Evolutionary conservation across 2,888 invertebrate species (phyloP), one percentile per base, ranked within the genome.

Genomic region (Aelia acuminata): DNA sequence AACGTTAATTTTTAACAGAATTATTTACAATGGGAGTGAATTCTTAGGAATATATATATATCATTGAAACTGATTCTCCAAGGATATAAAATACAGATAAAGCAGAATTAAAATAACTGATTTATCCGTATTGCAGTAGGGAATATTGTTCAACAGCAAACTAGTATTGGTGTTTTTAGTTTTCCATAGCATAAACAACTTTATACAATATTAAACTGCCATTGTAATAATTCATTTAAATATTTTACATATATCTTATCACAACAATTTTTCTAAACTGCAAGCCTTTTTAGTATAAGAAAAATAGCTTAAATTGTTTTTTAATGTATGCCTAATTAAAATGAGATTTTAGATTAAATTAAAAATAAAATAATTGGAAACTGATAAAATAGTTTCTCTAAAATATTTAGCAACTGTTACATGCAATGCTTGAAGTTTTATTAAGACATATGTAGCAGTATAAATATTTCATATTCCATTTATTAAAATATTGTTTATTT

Each of bases 191-290:
- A 53, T 87, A 63, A 63, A 87, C 22, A 87, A 87, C 43, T 63
- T 84, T 70, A 87, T 47, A 70, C 47, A 87, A 70, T 48, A 87
- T 70, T 18, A 31, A 63, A 87, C 70, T 87, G 87, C 87, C 87
- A 87, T 87, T 87, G 87, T 87, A 87, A 87, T 87, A 87, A 87
- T 87, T 63, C 87, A 43, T 47, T 47, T 87, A 87, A 87, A 87
- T 47, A 31, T 87, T 57, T 43, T 70, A 70, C n/a, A 70, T 47
- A 49, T 57, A 39, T 20, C 26, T 87, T 87, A 70, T 87, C 63
- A 87, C 87, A 87, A 87, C 87, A 87, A 39, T 63, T 31, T 63
- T 50, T 47, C 87, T 85, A 85, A 85, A 85, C 85, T 87, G 63
- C 87, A 87, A 87, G 87, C 87, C 35, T 87, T 87, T 87, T 47